Base-by-base conservation (phyloP, 2,113 vertebrate genomes). In the Tetrao urogallus region DNA sequence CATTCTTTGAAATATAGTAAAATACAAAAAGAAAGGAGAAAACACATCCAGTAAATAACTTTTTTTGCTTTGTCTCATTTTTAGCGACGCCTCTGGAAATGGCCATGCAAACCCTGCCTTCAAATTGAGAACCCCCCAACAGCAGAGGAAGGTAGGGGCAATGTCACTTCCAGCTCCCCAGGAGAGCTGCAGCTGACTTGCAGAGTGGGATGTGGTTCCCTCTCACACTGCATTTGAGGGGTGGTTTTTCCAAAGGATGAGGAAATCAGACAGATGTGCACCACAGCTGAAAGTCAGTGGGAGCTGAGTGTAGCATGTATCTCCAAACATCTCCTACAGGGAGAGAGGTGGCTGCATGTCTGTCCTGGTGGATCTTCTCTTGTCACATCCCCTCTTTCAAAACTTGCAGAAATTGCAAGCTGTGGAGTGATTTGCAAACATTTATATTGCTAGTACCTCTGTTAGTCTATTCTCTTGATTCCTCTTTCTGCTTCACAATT, bases 81-180 rank as follows among this genome's bases (percentile, higher is more conserved):
- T n/a, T 84, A 98, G 97, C 4, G 96, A 96, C 64, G 60, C 95
- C 36, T 91, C 97, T 90, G 97, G 87, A 76, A 97, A 81, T 6
- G 98, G 98, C 43, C 99, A 99, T 0, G 73, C 98, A 89, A 99
- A 99, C 96, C 98, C 98, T 64, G 98, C 98, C 21, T 99, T 99
- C 97, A 97, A 98, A 90, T 56, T 98, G 86, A 98, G 98, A 93
- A 98, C 98, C 0, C 97, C 98, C 5, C 98, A 98, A 73, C 86
- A 97, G 66, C 97, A 98, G 71, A 96, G 97, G 58, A 97, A 98
- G 98, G 99, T 99, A 98, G 93, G 92, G 24, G 4, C 60, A 88
- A 61, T 36, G n/a, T 57, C 56, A 57, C 42, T 60, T 48, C 57
- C 50, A 43, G 28, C 30, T 48, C 24, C 30, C 15, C 2, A 18